Percentiles rank a stretch among this genome's conserved stretches.
These are phyloP conservation scores for Rhabdornis inornatus DNA, from an alignment of 2,113 vertebrate genomes.

Conservation along the genomic window DNA sequence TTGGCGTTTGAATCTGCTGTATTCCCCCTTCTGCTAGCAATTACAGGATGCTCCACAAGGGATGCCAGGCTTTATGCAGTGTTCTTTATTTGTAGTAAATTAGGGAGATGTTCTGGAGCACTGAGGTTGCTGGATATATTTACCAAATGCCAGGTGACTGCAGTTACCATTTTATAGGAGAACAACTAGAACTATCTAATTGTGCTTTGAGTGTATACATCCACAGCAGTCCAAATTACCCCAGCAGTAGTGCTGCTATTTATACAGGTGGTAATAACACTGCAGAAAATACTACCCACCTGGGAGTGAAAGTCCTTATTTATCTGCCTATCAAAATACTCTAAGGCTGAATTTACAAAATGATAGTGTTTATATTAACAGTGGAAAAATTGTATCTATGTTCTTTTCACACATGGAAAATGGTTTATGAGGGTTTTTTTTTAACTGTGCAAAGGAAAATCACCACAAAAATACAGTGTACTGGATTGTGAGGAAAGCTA, in stretches of 20 bases:
- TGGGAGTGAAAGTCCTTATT: not conserved
- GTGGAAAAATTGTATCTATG: not conserved
- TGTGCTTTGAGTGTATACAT: not conserved
- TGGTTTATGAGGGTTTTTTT: not conserved
- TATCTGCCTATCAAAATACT: conserved; percentile 5
- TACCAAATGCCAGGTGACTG: not conserved
- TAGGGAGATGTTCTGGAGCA: not conserved
- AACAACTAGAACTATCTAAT: not conserved
- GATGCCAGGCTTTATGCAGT: not conserved
- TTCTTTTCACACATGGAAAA: not conserved
- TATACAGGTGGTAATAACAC: conserved; percentile 21
- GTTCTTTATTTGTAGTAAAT: conserved; percentile 10
- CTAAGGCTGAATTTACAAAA: not conserved
- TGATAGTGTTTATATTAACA: not conserved
- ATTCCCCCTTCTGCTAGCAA: not conserved
- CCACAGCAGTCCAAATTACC: conserved; percentile 6
- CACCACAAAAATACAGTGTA: not conserved
- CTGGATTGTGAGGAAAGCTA: not conserved
- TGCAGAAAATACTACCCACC: conserved; percentile 10
- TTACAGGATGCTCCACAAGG: not conserved
- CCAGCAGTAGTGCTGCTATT: conserved; percentile 16
- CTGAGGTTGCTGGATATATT: not conserved
- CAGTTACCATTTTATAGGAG: not conserved
- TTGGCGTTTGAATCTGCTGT: not conserved
- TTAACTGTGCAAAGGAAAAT: not conserved